Base-by-base conservation (phyloP, 2,888 invertebrate species). In the Zele albiditarsus region DNA sequence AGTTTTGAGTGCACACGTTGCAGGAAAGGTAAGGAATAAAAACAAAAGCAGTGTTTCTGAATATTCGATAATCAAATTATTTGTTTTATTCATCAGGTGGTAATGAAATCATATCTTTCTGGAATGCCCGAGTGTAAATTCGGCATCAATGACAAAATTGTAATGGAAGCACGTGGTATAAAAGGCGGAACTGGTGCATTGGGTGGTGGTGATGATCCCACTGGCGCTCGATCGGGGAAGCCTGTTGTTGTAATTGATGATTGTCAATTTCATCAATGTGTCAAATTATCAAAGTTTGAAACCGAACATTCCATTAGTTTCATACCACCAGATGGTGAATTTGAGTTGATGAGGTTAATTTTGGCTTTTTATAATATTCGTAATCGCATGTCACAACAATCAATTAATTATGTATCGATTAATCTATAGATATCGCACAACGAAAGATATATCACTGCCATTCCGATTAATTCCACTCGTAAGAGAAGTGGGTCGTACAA, bases 61-160 rank as follows among this genome's bases (percentile, higher is more conserved):
- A 20, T 14, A 98, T 98, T 49, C n/a, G 49, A 97, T 97, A 88
- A 53, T 75, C 46, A 25, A 67, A 72, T 25, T 25, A 8, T 12
- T 25, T 38, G 38, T 6, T 8, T 12, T 8, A 1, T 8, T 38
- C 10, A 38, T 12, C 62, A 89, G 89, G 98, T 99, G 72, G 98
- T 99, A 49, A 99, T 99, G 99, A 99, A 99, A 91, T 98, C 98
- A 0, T 99, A 99, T 89, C 91, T 99, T 77, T 98, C 98, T 28
- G 99, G 99, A 42, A 99, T 99, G 99, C 99, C 99, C 0, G 99
- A 99, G 90, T 99, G 99, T 91, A 99, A 99, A 91, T 99, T 96
- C 89, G 99, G 99, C 20, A 99, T 99, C 86, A 99, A 99, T 87
- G 99, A 99, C 90, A 99, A 99, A 90, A 97, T 99, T 76, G 97